Evolutionary conservation across 2,888 invertebrate species (phyloP), one percentile per base, ranked within the genome.

Genomic region (Dilophus febrilis): DNA sequence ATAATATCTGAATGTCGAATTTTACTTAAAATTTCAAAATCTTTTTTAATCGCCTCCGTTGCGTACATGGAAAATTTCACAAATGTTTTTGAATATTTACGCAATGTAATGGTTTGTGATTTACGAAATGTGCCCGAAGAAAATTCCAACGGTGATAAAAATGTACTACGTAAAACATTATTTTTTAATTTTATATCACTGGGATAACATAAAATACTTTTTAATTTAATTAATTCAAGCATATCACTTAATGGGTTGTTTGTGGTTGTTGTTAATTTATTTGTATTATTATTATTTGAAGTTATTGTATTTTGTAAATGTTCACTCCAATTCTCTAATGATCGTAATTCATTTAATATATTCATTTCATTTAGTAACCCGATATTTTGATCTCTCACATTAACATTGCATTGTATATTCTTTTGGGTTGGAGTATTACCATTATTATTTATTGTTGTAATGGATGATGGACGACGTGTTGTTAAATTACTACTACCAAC

Each of bases 1-100:
- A 67, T 60, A 45, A 69, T 64, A 47, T 67, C 66, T 5, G 67
- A 66, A 46, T 69, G 69, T 44, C 66, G 66, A 51, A 64, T 65
- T 55, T 67, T 65, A 52, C 68, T 68, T 19, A 48, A 41, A 33
- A 48, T 35, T 32, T 44, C 41, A 28, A 45, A 43, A 32, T 48
- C 48, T 14, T 38, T 40, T 33, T 44, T 40, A 12, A 45, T 37
- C 4, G 46, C 48, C 12, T 38, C 34, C 29, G 44, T 41, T 2
- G 45, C 40, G 27, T 41, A 35, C 10, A 33, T 19, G 3, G 30
- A 29, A 29, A 13, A 28, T 35, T 11, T 22, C 26, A 4, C 17
- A 32, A 11, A 3, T 29, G 35, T 14, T 8, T 19, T 7, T 5
- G 22, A 5, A 35, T 37, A 37, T 30, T 42, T 45, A 26, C 46